Conservation (phyloP, 2,113 vertebrate genomes). For the Procavia capensis region DNA sequence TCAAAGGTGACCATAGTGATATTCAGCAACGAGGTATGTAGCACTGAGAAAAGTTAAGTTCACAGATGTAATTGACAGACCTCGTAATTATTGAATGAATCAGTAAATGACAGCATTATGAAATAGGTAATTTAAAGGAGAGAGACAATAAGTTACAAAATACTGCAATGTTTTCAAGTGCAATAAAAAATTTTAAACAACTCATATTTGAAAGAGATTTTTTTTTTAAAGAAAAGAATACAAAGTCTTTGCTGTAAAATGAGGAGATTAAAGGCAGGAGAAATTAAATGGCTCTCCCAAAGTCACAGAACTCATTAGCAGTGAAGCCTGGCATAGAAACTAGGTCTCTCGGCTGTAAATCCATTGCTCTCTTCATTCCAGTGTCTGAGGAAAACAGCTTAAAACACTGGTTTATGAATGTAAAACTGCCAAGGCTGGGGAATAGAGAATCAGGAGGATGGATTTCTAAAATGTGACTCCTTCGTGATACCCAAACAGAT, state of each 20-base stretch:
- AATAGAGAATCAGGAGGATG: not conserved
- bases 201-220: not conserved
- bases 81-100: not conserved
- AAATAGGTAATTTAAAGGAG: not conserved
- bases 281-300: slow-evolving; percentile 45
- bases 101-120: not conserved
- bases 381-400: not conserved
- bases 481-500: slow-evolving; percentile 21
- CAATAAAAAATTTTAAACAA: not conserved
- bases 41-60: too few relatives aligned
- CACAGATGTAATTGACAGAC: too few relatives aligned
- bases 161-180: not conserved
- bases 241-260: not conserved
- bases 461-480: slow-evolving; percentile 39
- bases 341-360: slow-evolving; percentile 44
- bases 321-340: slow-evolving; percentile 39
- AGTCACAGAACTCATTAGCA: slow-evolving; percentile 55
- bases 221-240: not conserved
- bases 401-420: slow-evolving; percentile 20
- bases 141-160: not conserved
- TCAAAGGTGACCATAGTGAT: too few relatives aligned
- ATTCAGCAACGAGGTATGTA: too few relatives aligned
- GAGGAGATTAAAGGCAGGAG: slow-evolving; percentile 40
- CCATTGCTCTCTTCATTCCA: not conserved
- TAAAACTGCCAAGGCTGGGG: slow-evolving; percentile 28